Conservation (phyloP, 2,113 vertebrate genomes). For the Myrmophylax atrothorax region DNA sequence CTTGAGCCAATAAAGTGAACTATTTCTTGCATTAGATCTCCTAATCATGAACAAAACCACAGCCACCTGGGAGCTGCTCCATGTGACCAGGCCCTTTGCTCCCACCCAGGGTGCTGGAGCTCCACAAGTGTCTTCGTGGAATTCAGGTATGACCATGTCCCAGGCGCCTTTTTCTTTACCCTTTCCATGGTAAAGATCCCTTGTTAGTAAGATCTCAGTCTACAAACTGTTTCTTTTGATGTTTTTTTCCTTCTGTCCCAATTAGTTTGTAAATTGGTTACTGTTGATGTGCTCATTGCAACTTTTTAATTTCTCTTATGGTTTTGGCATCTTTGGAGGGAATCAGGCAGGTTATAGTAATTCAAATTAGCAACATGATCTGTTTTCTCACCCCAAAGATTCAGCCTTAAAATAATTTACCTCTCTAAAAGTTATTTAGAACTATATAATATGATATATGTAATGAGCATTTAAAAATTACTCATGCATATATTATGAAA, state of each 20-base stretch:
- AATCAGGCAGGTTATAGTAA: not conserved
- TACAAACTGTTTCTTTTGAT: not conserved
- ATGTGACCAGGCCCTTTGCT: not conserved
- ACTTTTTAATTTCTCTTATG: not conserved
- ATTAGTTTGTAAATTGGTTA: not conserved
- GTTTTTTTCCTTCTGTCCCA: not conserved
- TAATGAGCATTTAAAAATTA: not conserved
- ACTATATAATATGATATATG: not conserved
- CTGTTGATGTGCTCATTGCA: not conserved
- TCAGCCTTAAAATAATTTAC: not conserved
- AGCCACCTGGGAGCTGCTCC: fast-evolving
- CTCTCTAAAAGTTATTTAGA: not conserved
- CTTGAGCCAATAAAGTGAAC: not conserved
- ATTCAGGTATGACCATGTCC: not conserved
- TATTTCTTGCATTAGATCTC: not conserved
- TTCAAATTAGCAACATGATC: not conserved
- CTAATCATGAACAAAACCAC: fast-evolving
- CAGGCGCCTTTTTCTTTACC: not conserved
- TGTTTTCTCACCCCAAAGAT: not conserved
- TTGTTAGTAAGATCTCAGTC: not conserved
- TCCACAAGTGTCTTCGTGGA: fast-evolving
- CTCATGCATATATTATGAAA: not conserved
- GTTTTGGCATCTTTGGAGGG: not conserved
- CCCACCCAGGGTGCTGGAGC: fast-evolving
- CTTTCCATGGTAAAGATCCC: not conserved